Conservation (phyloP, 2,797 vertebrate species). For the Eremophila alpestris region DNA sequence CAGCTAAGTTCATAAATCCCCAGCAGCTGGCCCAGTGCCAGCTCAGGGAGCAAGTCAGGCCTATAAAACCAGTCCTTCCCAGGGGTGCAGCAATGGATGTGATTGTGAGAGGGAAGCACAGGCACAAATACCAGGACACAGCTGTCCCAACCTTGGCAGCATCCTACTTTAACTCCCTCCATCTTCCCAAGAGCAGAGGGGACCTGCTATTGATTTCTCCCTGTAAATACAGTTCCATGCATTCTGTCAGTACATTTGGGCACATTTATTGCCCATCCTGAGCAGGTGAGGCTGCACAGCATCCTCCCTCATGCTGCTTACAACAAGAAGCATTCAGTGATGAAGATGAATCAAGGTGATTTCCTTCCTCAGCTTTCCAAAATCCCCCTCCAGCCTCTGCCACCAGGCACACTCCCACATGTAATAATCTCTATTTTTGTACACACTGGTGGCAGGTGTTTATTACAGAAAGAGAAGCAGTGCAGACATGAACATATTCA, state of each 20-base stretch:
- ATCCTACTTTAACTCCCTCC: not conserved
- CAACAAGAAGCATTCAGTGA: too few relatives aligned
- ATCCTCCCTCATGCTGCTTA: not conserved
- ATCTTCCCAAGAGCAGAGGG: not conserved
- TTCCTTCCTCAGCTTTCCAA: not conserved
- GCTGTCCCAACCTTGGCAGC: not conserved
- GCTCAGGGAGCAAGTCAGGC: not conserved
- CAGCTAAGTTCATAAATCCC: not conserved
- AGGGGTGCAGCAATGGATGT: not conserved
- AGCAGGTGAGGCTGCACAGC: not conserved
- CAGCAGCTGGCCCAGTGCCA: fast-evolving
- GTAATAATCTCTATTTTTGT: not conserved
- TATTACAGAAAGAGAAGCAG: not conserved
- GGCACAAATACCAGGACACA: not conserved
- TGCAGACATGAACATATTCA: fast-evolving
- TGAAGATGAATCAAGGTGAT: fast-evolving
- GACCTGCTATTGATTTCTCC: not conserved
- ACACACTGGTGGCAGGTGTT: not conserved
- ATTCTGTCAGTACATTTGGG: not conserved
- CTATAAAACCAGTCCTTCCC: not conserved
- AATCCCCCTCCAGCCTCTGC: not conserved
- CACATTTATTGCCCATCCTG: not conserved
- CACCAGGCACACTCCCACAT: fast-evolving
- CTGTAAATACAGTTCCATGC: not conserved
- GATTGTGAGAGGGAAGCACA: not conserved